Evolutionary conservation across 2,113 vertebrate species (phyloP), one percentile per base, ranked within the genome.

Genomic region (Cnemophilus loriae): DNA sequence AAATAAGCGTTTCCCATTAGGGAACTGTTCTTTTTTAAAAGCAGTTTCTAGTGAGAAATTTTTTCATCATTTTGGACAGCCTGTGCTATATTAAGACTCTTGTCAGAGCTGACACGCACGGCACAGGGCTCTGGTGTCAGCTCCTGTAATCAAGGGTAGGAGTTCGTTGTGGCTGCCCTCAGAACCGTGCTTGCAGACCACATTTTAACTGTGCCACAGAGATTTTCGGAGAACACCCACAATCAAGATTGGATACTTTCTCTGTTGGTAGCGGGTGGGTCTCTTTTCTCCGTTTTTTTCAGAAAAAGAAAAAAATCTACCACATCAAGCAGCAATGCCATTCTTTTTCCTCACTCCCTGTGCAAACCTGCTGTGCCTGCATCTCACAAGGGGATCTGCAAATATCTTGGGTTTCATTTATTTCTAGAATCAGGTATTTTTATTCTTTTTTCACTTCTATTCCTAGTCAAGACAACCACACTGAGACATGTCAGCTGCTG

Each of bases 171-270:
- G 95, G 96, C 90, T 96, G 92, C 90, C 93, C 95, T 87, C 88
- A 81, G 75, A 92, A 67, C 32, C 92, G 71, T 28, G 33, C 82
- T 80, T 71, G 82, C 85, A 96, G 93, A 93, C 95, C 95, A 94
- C 92, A 87, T 76, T 93, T 87, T 44, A 95, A 94, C 79, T 76
- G 78, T 8, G 73, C 92, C 96, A 97, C 96, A 97, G 92, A 96
- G 93, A 92, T 96, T 95, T 84, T 47, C 4, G 1, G 76, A 93
- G 69, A 89, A 87, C 73, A 69, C 90, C 93, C 95, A 95, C 85
- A 56, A 70, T 64, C 19, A 63, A 85, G 56, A 81, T 64, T 81
- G 49, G 60, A 67, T 64, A 12, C 17, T 47, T 32, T 60, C 71
- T 50, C 64, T n/a, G 60, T 56, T 63, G 32, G 44, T 28, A 65